Conservation (phyloP, 2,888 invertebrate species). For the Pegoplata infirma region DNA sequence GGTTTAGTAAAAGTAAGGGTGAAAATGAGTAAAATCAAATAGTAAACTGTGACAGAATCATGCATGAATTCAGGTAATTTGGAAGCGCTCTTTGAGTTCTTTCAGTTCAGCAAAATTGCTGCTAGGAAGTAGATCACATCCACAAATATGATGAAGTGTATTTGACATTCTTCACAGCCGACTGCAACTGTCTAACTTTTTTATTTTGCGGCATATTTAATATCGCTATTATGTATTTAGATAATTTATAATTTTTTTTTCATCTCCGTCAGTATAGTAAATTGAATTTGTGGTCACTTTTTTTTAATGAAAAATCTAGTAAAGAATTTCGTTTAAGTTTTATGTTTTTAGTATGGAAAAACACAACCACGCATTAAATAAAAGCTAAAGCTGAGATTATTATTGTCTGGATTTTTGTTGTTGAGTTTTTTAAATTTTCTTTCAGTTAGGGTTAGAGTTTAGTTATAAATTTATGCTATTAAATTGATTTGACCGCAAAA, state of each 20-base stretch:
- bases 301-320: no score
- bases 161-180: no score
- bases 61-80: no score
- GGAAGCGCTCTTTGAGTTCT: no score
- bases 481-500: slow-evolving; percentile 60
- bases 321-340: background rate
- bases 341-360: background rate
- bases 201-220: background rate
- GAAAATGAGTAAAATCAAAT: no score
- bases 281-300: slow-evolving; percentile 34
- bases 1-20: no score
- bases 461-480: slow-evolving; percentile 33
- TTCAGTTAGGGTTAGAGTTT: slow-evolving; percentile 47
- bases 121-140: no score
- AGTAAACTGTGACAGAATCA: no score
- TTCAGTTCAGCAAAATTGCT: no score
- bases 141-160: no score
- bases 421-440: background rate
- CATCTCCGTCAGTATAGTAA: background rate
- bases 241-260: background rate
- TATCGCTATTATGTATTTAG: slow-evolving; percentile 13
- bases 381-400: background rate
- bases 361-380: background rate
- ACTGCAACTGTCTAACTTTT: no score
- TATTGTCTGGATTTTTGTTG: background rate